Evolutionary conservation across 2,113 vertebrate genomes (phyloP).

Genomic region (Hippocampus barbouri): DNA sequence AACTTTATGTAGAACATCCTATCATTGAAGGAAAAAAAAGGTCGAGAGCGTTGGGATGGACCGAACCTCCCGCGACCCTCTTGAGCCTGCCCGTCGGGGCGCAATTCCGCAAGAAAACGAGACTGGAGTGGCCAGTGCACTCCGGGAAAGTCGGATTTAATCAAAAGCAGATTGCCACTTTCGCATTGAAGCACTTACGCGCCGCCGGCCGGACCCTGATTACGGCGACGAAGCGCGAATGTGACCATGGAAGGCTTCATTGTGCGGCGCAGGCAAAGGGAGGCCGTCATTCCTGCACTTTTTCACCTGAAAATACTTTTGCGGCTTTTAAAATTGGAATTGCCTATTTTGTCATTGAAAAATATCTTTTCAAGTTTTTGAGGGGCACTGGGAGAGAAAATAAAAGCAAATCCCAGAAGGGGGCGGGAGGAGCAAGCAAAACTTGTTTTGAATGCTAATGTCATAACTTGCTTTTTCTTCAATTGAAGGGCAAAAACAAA

Average conservation of each 20-base stretch:
- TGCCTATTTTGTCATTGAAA: too few species aligned
- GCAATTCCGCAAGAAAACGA: neutral
- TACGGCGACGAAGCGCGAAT: neutral
- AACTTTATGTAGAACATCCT: neutral
- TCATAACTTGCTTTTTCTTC: too few species aligned
- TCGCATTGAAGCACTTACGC: neutral
- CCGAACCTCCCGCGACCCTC: neutral
- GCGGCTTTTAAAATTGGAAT: neutral
- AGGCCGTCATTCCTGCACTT: neutral
- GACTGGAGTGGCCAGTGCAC: neutral
- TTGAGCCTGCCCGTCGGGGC: neutral
- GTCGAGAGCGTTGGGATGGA: neutral
- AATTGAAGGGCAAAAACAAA: too few species aligned
- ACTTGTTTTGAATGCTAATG: too few species aligned
- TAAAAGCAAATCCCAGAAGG: too few species aligned
- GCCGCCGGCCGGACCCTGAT: neutral
- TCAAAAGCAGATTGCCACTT: conserved; percentile 9
- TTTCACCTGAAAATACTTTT: neutral
- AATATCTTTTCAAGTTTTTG: too few species aligned
- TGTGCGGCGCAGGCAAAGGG: neutral
- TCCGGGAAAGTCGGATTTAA: conserved; percentile 6
- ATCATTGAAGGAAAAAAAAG: neutral
- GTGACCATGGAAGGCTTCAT: neutral
- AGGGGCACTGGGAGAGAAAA: too few species aligned
- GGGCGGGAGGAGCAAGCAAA: too few species aligned